Conservation (phyloP, 2,888 invertebrate genomes). For the Sclerodermus sp. region DNA sequence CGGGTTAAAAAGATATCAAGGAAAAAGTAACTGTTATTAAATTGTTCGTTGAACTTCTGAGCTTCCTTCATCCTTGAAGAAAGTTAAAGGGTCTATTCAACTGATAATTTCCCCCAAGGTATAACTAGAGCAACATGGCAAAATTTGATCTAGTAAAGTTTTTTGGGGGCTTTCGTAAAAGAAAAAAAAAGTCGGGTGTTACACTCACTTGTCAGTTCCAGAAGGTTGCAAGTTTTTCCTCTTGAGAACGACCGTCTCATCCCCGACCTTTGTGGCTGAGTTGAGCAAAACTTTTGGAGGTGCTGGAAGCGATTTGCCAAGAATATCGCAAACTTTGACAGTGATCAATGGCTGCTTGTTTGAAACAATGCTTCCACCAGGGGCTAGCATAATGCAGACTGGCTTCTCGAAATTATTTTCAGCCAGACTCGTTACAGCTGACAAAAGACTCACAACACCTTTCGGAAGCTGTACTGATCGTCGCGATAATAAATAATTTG, state of each 20-base stretch:
- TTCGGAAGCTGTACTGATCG: slow-evolving; percentile 85
- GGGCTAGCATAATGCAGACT: slow-evolving; percentile 78
- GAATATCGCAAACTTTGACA: slow-evolving; percentile 73
- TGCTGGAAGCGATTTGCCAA: slow-evolving; percentile 71
- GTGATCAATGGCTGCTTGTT: slow-evolving; percentile 73
- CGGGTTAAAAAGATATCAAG: too few species aligned
- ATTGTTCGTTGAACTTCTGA: slow-evolving; percentile 26
- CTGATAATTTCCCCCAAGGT: slow-evolving; percentile 53
- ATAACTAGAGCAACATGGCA: slow-evolving; percentile 44
- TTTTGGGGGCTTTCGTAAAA: too few species aligned
- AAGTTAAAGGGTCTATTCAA: slow-evolving; percentile 29
- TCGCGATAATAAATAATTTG: slow-evolving; percentile 85
- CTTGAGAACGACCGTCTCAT: slow-evolving; percentile 75
- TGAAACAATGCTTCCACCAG: slow-evolving; percentile 73
- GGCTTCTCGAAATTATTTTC: slow-evolving; percentile 73
- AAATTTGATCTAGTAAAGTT: slow-evolving; percentile 44
- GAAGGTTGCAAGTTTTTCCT: slow-evolving; percentile 60
- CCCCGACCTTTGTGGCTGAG: slow-evolving; percentile 72
- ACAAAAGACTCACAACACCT: slow-evolving; percentile 80
- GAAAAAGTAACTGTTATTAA: neutral
- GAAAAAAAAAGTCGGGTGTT: too few species aligned
- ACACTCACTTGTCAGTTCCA: slow-evolving; percentile 50
- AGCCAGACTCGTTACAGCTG: slow-evolving; percentile 72
- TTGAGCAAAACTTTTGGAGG: slow-evolving; percentile 73
- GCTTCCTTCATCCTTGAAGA: slow-evolving; percentile 9